Conservation (phyloP, 2,797 vertebrate species). For the Sebastes aleutianus region DNA sequence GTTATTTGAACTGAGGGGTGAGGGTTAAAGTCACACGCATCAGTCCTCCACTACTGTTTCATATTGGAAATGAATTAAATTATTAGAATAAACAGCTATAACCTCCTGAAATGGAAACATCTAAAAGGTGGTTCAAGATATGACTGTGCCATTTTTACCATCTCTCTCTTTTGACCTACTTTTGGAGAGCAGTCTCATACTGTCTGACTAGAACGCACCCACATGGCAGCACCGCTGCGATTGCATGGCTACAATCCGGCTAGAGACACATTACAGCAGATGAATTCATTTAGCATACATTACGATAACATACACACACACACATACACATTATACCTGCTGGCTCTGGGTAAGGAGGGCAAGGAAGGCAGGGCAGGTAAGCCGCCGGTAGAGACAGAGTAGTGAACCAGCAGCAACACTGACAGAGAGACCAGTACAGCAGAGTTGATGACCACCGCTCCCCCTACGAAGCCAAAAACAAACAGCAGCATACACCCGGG, state of each 20-base stretch:
- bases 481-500: slow-evolving; percentile 99
- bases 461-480: slow-evolving; percentile 99
- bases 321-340: slow-evolving; percentile 85
- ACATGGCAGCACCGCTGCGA: slow-evolving; percentile 43
- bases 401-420: slow-evolving; percentile 97
- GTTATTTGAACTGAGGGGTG: slow-evolving; percentile 3
- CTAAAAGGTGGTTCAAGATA: not conserved
- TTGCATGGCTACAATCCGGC: slow-evolving; percentile 14
- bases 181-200: slow-evolving; percentile 35
- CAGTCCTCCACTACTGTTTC: not conserved
- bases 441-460: slow-evolving; percentile 99
- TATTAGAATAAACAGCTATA: not conserved
- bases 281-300: not conserved
- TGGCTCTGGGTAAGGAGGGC: slow-evolving; percentile 89
- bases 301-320: not conserved
- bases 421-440: slow-evolving; percentile 97
- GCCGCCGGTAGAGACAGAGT: slow-evolving; percentile 91
- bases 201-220: slow-evolving; percentile 34
- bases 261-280: not conserved
- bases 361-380: slow-evolving; percentile 88
- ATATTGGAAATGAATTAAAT: not conserved
- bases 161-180: slow-evolving; percentile 57
- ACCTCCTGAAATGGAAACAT: not conserved
- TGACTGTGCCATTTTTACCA: not conserved
- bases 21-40: not conserved